Percentiles rank a stretch among this genome's conserved stretches.
Conservation (phyloP, 2,888 invertebrate species). For the Agriotes lineatus region DNA sequence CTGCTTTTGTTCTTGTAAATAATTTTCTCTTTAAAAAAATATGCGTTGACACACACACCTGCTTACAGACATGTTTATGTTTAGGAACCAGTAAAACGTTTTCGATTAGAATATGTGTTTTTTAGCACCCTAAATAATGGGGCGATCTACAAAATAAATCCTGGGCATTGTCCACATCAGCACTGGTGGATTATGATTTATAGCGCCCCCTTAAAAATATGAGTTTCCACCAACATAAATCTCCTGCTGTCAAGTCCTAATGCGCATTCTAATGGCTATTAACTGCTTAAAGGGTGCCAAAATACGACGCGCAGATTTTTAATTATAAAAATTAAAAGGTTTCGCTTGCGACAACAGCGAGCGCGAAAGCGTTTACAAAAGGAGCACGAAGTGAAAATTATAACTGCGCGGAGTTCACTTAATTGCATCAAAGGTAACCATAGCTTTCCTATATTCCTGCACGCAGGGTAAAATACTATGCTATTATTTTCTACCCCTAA, state of each 20-base stretch:
- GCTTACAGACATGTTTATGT: too few species aligned
- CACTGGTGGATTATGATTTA: constrained; percentile 20
- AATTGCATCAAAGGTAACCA: constrained; percentile 38
- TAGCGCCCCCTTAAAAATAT: constrained; percentile 34
- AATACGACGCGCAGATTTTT: not conserved
- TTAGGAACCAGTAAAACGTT: too few species aligned
- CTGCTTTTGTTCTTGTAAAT: too few species aligned
- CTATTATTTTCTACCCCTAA: constrained; percentile 3
- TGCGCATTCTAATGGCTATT: constrained; percentile 42
- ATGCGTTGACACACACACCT: too few species aligned
- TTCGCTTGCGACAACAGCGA: not conserved
- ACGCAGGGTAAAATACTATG: not conserved
- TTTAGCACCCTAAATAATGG: too few species aligned
- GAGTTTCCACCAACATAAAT: constrained; percentile 37
- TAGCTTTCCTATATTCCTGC: not conserved
- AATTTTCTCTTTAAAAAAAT: too few species aligned
- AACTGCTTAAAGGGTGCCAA: constrained; percentile 17
- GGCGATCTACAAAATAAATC: constrained; percentile 7
- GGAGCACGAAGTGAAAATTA: not conserved
- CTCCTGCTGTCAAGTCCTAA: constrained; percentile 42
- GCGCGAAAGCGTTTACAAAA: not conserved
- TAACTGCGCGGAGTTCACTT: not conserved
- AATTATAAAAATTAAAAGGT: constrained; percentile 5
- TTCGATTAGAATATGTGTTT: too few species aligned
- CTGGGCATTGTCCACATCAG: constrained; percentile 6